Percentiles rank a stretch among this genome's conserved stretches.
phyloP scores from a whole-genome alignment of 2,888 invertebrate genomes.

The Synergus gifuensis region DNA sequence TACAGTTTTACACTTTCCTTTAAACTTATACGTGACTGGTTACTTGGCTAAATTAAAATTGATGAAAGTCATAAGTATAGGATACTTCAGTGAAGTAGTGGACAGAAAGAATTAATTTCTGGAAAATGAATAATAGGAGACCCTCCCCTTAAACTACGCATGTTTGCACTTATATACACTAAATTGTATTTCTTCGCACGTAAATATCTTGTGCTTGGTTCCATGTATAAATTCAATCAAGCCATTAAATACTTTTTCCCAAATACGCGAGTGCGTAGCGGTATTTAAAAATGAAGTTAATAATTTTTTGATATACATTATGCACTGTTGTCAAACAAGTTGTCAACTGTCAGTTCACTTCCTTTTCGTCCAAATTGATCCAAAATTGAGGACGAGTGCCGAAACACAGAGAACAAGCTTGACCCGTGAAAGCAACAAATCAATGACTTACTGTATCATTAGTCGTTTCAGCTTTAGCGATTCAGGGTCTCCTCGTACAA shows the following conservation, averaged over 20 bases:
- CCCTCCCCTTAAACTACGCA: constrained; percentile 37
- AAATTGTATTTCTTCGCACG: constrained; percentile 43
- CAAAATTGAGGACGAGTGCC: background rate
- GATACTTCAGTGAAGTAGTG: constrained; percentile 26
- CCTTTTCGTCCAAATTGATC: constrained; percentile 16
- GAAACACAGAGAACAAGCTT: constrained; percentile 23
- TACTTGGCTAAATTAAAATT: constrained; percentile 40
- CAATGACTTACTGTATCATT: constrained; percentile 40
- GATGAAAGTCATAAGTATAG: constrained; percentile 20
- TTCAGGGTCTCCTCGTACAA: constrained; percentile 36
- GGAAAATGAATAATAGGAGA: constrained; percentile 30
- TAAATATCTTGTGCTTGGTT: constrained; percentile 43
- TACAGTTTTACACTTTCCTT: constrained; percentile 31
- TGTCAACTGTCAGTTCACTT: constrained; percentile 45
- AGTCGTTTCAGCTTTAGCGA: constrained; percentile 39
- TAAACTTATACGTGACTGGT: constrained; percentile 37
- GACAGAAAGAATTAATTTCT: constrained; percentile 39
- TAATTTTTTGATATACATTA: constrained; percentile 55
- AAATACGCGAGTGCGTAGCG: constrained; percentile 28
- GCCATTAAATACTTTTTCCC: constrained; percentile 39
- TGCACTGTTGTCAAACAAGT: constrained; percentile 48
- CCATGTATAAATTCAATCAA: constrained; percentile 38
- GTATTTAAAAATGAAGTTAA: constrained; percentile 42
- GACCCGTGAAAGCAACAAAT: constrained; percentile 35
- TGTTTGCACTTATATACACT: constrained; percentile 42